phyloP scores from a whole-genome alignment of 2,888 invertebrate genomes.

The Acanthoscelides obtectus region DNA sequence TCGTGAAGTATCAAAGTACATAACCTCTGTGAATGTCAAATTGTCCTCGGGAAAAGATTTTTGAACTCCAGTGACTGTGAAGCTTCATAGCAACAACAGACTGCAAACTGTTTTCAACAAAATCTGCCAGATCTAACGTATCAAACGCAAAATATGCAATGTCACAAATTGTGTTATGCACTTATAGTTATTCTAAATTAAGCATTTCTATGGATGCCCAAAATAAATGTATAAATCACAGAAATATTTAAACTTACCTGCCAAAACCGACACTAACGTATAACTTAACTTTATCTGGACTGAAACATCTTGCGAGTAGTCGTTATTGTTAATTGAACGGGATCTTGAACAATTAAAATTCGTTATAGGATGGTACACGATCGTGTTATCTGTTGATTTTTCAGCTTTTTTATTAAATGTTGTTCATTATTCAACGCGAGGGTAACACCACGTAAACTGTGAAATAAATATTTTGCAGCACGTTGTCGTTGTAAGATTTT shows the following conservation, averaged over 20 bases:
- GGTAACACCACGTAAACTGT: neutral
- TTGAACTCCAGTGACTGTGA: neutral
- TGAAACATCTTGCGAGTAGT: neutral
- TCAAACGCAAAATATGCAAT: no score
- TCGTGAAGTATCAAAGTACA: neutral
- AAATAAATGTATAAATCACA: neutral
- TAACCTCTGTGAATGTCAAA: neutral
- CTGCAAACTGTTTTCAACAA: no score
- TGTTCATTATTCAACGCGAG: neutral
- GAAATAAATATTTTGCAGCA: neutral
- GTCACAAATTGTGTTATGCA: no score
- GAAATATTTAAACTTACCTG: neutral
- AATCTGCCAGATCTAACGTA: no score
- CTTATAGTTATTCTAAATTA: no score
- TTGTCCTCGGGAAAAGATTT: neutral
- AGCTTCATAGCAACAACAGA: neutral
- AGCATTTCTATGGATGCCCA: neutral
- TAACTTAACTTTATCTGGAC: neutral
- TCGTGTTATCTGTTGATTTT: neutral
- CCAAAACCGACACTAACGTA: neutral
- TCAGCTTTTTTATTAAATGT: neutral
- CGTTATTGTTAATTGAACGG: neutral
- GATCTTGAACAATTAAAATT: neutral
- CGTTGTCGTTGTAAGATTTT: neutral
- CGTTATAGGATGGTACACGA: neutral